Base-by-base conservation (phyloP, 2,888 invertebrate genomes). In the Antitype chi region DNA sequence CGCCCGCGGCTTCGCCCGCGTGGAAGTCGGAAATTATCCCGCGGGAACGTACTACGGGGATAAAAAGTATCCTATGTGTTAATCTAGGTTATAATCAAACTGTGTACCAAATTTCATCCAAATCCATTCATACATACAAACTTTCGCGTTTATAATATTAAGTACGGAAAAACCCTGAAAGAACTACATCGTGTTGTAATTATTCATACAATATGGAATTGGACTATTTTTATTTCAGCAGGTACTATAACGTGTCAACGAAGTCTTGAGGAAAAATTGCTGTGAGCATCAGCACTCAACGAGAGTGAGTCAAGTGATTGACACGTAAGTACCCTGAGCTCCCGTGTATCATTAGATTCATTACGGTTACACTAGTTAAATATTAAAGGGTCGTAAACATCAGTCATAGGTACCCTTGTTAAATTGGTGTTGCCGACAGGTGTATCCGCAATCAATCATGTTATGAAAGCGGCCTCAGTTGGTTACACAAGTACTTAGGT, bases 371-470 rank as follows among this genome's bases (percentile, higher is more conserved):
- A 47, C 70, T 71, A 57, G 47, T 49, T 53, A 59, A 60, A 70
- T 66, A 69, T 70, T 72, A 28, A 70, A 52, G 66, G 69, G n/a
- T 74, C 74, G 67, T 86, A 64, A 70, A 80, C 63, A 78, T 76
- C 64, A 76, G 55, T 60, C 70, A 73, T 8, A 59, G 63, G 55
- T 64, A 80, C 72, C 72, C 78, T 81, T 82, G 81, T 84, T 85
- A 87, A 87, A 85, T 85, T 81, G 57, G 53, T 77, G 78, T 78
- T 70, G 47, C 62, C 74, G 90, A 87, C 88, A 90, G 84, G 82
- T 88, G 87, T 88, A 84, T 87, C 87, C 87, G 85, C 86, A 83
- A 90, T 90, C 87, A 89, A 89, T 91, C 88, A 86, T 85, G 60
- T 70, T 74, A 78, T 75, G 73, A 78, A 85, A 81, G 70, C 72